Evolutionary conservation across 1,140 invertebrate genomes (phyloP).

Genomic region (Aphelenchoides besseyi): DNA sequence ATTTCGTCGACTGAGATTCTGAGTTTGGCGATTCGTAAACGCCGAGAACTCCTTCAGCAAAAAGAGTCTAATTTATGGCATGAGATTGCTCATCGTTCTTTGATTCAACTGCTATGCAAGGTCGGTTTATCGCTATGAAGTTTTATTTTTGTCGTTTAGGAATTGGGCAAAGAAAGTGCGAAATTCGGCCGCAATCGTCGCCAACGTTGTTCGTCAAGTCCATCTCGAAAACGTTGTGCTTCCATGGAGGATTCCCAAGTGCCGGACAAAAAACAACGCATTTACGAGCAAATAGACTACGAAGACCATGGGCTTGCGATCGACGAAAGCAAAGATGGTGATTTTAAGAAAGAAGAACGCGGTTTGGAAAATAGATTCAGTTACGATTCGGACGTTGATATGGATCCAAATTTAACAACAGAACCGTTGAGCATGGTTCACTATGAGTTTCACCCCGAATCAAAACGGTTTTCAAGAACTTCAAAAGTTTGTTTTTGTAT

Average conservation of each 20-base stretch:
- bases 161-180: too few relatives aligned
- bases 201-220: neutral
- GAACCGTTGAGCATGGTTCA: too few relatives aligned
- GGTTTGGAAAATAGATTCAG: too few relatives aligned
- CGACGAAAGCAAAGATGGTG: neutral
- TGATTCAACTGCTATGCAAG: conserved; percentile 8
- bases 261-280: neutral
- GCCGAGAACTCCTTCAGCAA: neutral
- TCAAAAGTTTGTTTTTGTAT: too few relatives aligned
- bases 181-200: neutral
- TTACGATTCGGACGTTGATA: too few relatives aligned
- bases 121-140: neutral
- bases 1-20: neutral
- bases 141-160: too few relatives aligned
- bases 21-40: neutral
- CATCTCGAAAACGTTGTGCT: neutral
- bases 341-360: too few relatives aligned
- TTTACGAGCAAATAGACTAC: neutral
- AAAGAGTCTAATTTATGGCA: neutral
- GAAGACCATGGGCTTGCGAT: neutral
- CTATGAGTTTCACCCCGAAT: too few relatives aligned
- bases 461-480: too few relatives aligned
- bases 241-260: neutral
- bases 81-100: neutral
- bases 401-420: too few relatives aligned